These are phyloP conservation scores for Drosophila nr. medialis DNA, from an alignment of 2,888 invertebrate genomes.

Conservation along the genomic window DNA sequence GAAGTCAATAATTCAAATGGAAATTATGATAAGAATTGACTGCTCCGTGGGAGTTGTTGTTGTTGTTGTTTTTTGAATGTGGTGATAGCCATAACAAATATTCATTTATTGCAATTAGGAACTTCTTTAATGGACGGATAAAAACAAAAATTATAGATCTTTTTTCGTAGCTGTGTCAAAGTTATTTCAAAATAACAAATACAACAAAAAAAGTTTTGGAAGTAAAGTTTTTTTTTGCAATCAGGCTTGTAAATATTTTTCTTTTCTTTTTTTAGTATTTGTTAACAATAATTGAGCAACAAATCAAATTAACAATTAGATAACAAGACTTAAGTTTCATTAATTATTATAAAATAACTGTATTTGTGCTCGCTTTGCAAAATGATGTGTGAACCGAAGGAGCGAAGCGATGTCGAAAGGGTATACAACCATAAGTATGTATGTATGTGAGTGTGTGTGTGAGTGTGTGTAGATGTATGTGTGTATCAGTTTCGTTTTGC, in stretches of 20 bases:
- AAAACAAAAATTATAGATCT: conserved; percentile 74
- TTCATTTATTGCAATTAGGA: conserved; percentile 80
- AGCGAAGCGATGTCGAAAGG: conserved; percentile 24
- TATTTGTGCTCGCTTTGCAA: conserved; percentile 16
- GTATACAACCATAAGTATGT: conserved; percentile 75
- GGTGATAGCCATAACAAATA: conserved; percentile 62
- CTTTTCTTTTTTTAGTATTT: neutral
- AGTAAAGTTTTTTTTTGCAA: conserved; percentile 29
- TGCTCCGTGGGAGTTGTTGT: conserved; percentile 56
- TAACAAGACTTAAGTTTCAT: conserved; percentile 43
- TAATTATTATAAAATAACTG: conserved; percentile 30
- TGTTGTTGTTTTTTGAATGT: conserved; percentile 3
- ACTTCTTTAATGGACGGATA: conserved; percentile 83
- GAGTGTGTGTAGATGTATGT: conserved; percentile 28
- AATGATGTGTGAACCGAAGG: conserved; percentile 30
- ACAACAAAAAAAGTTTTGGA: neutral
- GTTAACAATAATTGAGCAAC: conserved; percentile 70
- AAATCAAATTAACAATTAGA: conserved; percentile 55
- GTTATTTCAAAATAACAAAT: neutral
- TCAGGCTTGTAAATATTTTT: conserved; percentile 8
- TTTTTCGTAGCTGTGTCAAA: conserved; percentile 14
- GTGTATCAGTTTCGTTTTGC: conserved; percentile 39
- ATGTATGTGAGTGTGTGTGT: conserved; percentile 35
- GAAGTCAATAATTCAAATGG: conserved; percentile 16
- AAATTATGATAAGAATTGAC: conserved; percentile 55